phyloP scores from a whole-genome alignment of 2,113 vertebrate species.

The Oxyura jamaicensis region DNA sequence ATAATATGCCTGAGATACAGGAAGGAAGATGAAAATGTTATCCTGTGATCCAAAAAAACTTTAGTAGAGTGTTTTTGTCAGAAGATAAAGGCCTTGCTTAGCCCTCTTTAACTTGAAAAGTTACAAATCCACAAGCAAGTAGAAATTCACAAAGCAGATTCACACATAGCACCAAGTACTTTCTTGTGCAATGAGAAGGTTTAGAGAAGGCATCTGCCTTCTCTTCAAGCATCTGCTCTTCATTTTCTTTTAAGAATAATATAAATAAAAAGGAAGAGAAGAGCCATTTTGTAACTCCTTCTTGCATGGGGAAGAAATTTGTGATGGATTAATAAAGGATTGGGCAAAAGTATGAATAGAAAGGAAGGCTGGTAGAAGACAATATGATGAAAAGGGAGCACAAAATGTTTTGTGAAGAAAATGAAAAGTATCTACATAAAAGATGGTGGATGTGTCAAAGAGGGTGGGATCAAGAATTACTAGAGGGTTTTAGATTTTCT shows the following conservation, averaged over 20 bases:
- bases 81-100: neutral
- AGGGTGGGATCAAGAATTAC: neutral
- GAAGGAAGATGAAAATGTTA: neutral
- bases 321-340: neutral
- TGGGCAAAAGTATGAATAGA: neutral
- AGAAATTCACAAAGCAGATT: neutral
- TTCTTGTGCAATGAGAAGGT: neutral
- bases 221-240: neutral
- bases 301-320: neutral
- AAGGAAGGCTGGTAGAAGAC: neutral
- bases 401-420: neutral
- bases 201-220: neutral
- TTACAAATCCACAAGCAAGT: neutral
- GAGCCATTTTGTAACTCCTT: neutral
- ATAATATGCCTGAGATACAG: neutral
- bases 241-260: neutral
- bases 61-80: neutral
- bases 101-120: neutral
- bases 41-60: neutral
- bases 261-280: neutral
- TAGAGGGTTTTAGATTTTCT: neutral
- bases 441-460: neutral
- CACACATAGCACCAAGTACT: neutral
- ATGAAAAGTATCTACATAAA: rapidly evolving
- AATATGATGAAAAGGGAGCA: neutral